Percentiles rank a stretch among this genome's conserved stretches.
Evolutionary conservation across 2,888 invertebrate genomes (phyloP).

Genomic region (Acanthopleura granulata): DNA sequence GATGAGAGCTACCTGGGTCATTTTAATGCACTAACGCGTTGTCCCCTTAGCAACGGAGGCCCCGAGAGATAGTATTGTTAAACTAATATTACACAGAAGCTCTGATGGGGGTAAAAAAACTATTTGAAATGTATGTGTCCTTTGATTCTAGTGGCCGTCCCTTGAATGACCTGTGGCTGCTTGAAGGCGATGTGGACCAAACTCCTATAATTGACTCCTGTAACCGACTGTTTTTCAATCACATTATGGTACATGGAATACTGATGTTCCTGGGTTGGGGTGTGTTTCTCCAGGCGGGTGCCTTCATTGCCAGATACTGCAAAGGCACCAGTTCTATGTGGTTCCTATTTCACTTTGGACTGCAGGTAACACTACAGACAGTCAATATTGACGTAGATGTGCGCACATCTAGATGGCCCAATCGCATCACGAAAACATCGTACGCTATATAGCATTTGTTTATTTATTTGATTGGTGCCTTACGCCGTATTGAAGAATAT

Average conservation of each 20-base stretch:
- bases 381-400: no score
- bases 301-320: slow-evolving; percentile 42
- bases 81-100: no score
- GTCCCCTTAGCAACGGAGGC: no score
- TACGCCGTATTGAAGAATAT: no score
- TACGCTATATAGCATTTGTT: no score
- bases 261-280: slow-evolving; percentile 48
- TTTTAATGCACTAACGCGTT: no score
- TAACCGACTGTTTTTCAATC: slow-evolving; percentile 35
- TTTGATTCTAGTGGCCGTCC: not conserved
- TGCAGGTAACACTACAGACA: slow-evolving; percentile 42
- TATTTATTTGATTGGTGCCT: no score
- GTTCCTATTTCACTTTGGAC: slow-evolving; percentile 39
- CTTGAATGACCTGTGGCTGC: slow-evolving; percentile 39
- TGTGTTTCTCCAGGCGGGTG: slow-evolving; percentile 43
- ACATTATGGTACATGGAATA: slow-evolving; percentile 40
- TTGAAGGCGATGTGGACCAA: slow-evolving; percentile 33
- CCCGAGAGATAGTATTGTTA: no score
- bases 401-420: no score
- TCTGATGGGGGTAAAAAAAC: no score
- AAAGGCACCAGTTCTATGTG: slow-evolving; percentile 29
- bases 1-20: no score
- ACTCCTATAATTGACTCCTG: slow-evolving; percentile 30
- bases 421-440: no score
- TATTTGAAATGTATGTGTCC: not conserved